Percentiles rank a stretch among this genome's conserved stretches.
Evolutionary conservation across 92 coral and sea anemone species (phyloP).

Genomic region (Parazoanthus swiftii): DNA sequence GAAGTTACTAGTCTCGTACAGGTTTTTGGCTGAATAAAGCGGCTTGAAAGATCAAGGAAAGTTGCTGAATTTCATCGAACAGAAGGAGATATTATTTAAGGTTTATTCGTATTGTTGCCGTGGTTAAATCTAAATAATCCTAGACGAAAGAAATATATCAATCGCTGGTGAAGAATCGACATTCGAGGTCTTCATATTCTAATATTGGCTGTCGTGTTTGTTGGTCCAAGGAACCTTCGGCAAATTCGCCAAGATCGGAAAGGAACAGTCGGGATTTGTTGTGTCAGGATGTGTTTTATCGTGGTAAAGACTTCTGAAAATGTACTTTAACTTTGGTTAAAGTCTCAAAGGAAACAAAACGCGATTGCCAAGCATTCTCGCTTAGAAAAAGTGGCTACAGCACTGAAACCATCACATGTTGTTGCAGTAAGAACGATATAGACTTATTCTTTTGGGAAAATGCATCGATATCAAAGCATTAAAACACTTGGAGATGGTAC

Average conservation of each 20-base stretch:
- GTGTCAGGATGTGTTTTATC: neutral
- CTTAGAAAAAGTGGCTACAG: neutral
- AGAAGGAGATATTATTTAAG: neutral
- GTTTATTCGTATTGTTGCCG: neutral
- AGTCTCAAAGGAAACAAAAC: neutral
- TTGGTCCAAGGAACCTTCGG: neutral
- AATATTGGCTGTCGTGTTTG: slow-evolving; percentile 10
- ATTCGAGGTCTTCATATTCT: neutral
- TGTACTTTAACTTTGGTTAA: neutral
- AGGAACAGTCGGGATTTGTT: neutral
- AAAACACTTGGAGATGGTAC: slow-evolving; percentile 93
- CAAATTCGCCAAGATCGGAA: neutral
- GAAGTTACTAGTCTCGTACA: neutral
- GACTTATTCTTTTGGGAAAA: slow-evolving; percentile 22
- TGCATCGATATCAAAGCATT: slow-evolving; percentile 89
- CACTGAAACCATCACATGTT: neutral
- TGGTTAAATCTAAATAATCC: neutral
- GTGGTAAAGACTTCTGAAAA: neutral
- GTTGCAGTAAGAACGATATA: neutral
- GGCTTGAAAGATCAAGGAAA: neutral
- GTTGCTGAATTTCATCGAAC: neutral
- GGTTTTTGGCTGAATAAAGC: neutral
- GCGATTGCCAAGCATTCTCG: neutral
- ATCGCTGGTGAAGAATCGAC: neutral
- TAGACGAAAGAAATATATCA: neutral